Percentiles rank a stretch among this genome's conserved stretches.
Conservation (phyloP, 2,888 invertebrate species). For the Pandemis cinnamomeana region DNA sequence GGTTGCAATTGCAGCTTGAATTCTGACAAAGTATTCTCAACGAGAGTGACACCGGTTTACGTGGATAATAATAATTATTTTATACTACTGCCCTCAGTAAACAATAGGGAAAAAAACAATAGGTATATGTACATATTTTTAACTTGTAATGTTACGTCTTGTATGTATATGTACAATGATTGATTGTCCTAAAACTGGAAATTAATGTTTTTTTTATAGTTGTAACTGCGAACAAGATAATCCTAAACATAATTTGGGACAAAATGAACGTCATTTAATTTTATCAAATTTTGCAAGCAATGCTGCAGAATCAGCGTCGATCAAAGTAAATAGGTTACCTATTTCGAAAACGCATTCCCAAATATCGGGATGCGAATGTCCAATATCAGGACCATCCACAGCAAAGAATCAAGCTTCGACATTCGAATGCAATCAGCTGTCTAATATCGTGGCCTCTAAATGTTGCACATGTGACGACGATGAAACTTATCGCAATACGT, state of each 20-base stretch:
- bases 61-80: constrained; percentile 33
- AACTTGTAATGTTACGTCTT: not conserved
- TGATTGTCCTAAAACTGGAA: not conserved
- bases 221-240: constrained; percentile 40
- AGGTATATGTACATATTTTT: constrained; percentile 20
- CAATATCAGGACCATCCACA: not conserved
- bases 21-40: not conserved
- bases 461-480: not conserved
- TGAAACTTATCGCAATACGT: not conserved
- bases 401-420: not conserved
- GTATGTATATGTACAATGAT: not conserved
- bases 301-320: not conserved
- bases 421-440: not conserved
- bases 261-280: not conserved
- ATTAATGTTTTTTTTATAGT: constrained; percentile 27
- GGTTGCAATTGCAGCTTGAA: constrained; percentile 50
- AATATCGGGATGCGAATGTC: not conserved
- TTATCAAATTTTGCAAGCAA: not conserved
- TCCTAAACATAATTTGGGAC: not conserved
- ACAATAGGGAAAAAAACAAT: constrained; percentile 46
- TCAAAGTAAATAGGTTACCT: not conserved
- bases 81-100: constrained; percentile 35
- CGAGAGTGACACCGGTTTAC: constrained; percentile 10
- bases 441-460: not conserved
- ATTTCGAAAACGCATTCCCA: not conserved